Evolutionary conservation across 2,797 vertebrate species (phyloP), one percentile per base, ranked within the genome.

Genomic region (Novumbra hubbsi): DNA sequence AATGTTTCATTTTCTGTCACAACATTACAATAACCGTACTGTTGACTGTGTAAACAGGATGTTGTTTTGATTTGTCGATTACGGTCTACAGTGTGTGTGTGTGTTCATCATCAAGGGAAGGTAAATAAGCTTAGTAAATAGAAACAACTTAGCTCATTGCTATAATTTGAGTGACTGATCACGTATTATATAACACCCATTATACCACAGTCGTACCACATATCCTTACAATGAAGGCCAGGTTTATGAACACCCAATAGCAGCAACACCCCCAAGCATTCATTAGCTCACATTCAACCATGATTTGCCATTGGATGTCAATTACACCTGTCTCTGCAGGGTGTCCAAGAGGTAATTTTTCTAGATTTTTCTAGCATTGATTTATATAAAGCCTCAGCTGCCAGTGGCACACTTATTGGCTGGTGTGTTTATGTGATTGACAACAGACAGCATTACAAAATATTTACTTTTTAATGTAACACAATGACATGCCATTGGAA

Each of bases 271-370:
- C 71, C 72, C 70, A 86, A 89, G 87, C 72, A 76, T 77, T 87
- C 81, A 88, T 88, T 88, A 90, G 84, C 82, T 81, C 81, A 76
- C 73, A 85, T 82, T 84, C 76, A 78, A 76, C 65, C 78, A 67
- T 78, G 80, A 81, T 79, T 74, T 84, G 81, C 81, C 74, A 79
- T 78, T 79, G 81, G 76, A 84, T 87, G 87, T 81, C 82, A 78
- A 85, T 80, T 83, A 76, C 71, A 88, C 89, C 82, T 89, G 79
- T 85, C 83, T 72, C 88, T 68, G 72, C 78, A 78, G 79, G 81
- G 73, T 81, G 73, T 85, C 80, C 68, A 70, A 82, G 85, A 88
- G 83, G 84, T 88, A 88, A 84, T 85, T 87, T 85, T 73, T 76
- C 76, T 76, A 74, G 55, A 80, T 74, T 73, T 81, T 76, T 64